Percentiles rank a stretch among this genome's conserved stretches.
Evolutionary conservation across 2,113 vertebrate genomes (phyloP).

Genomic region (Myiopsitta monachus): DNA sequence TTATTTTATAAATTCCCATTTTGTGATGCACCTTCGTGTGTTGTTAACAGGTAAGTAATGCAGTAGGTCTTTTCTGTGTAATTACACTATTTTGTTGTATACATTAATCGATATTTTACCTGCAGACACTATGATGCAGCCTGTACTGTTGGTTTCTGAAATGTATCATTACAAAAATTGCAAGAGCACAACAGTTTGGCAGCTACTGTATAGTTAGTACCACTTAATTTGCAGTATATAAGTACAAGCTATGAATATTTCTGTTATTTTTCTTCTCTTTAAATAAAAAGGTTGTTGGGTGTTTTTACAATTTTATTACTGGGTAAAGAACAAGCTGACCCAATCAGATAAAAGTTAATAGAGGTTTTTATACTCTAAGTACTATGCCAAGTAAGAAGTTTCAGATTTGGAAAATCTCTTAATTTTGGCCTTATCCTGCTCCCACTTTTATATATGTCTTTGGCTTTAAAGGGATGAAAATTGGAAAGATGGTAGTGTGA

Average conservation of each 20-base stretch:
- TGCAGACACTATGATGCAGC: background rate
- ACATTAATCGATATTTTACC: background rate
- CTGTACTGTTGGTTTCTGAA: slow-evolving; percentile 21
- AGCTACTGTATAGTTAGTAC: slow-evolving; percentile 3
- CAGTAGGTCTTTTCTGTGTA: background rate
- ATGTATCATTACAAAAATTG: slow-evolving; percentile 20
- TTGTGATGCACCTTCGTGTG: background rate
- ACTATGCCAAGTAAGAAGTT: background rate
- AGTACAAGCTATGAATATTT: background rate
- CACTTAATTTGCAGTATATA: background rate
- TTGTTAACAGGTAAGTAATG: background rate
- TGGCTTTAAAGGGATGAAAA: background rate
- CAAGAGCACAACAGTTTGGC: background rate
- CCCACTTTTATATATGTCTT: background rate
- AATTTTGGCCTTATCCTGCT: background rate
- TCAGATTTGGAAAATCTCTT: background rate
- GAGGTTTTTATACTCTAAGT: background rate
- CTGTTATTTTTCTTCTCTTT: background rate
- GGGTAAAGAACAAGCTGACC: background rate
- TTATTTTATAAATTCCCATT: background rate
- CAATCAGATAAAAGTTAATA: background rate
- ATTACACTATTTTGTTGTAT: background rate
- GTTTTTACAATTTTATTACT: background rate
- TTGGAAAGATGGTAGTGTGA: background rate
- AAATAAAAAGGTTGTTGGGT: background rate